Conservation (phyloP, 1,140 invertebrate genomes). For the Hycleus phaleratus region DNA sequence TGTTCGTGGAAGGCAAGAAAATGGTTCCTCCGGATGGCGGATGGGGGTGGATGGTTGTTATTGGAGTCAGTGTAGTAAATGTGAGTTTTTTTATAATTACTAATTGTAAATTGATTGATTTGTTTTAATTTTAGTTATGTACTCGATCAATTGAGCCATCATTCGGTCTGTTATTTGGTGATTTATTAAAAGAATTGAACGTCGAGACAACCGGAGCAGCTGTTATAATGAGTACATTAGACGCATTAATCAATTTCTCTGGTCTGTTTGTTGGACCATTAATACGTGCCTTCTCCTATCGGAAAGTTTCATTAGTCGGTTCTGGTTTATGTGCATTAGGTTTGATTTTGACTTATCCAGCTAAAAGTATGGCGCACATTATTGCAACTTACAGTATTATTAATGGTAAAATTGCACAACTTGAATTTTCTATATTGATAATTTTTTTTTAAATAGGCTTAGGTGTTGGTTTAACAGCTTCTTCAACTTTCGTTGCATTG, state of each 20-base stretch:
- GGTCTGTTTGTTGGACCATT: conserved; percentile 65
- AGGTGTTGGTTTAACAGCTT: conserved; percentile 60
- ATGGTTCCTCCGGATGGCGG: conserved; percentile 64
- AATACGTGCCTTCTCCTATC: conserved; percentile 62
- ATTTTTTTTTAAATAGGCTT: conserved; percentile 45
- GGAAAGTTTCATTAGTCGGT: conserved; percentile 62
- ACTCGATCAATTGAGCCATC: conserved; percentile 68
- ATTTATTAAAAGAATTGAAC: conserved; percentile 54
- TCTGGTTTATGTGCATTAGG: conserved; percentile 55
- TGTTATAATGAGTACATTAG: conserved; percentile 62
- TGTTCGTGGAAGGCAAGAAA: conserved; percentile 40
- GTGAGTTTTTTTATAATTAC: conserved; percentile 45
- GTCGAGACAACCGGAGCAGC: conserved; percentile 64
- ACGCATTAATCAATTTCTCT: conserved; percentile 69
- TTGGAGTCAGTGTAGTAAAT: conserved; percentile 71
- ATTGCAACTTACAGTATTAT: conserved; percentile 66
- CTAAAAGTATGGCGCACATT: conserved; percentile 62
- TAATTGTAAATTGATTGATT: background rate
- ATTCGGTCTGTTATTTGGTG: conserved; percentile 67
- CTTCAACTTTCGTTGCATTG: conserved; percentile 63
- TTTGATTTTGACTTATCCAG: conserved; percentile 58
- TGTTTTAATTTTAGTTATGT: conserved; percentile 52
- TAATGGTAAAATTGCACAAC: conserved; percentile 50
- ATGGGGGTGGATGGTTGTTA: conserved; percentile 74
- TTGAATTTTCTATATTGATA: background rate